Evolutionary conservation across 2,113 vertebrate genomes (phyloP).

Genomic region (Cyanistes caeruleus): DNA sequence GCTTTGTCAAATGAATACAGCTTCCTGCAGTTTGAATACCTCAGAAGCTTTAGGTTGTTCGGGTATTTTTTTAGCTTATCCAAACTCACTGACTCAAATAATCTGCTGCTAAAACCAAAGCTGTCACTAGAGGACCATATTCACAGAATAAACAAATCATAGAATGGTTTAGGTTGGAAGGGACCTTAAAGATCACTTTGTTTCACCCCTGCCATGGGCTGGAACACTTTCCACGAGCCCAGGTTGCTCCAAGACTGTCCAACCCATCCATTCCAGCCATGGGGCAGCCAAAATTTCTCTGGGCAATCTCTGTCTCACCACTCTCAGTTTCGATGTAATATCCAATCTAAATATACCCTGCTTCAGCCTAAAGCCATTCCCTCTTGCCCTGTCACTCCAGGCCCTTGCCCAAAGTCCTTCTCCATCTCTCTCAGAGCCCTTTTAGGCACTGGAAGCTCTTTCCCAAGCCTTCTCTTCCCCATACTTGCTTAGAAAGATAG

Average conservation of each 20-base stretch:
- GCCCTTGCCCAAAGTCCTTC: neutral
- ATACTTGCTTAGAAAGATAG: neutral
- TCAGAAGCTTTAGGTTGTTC: neutral
- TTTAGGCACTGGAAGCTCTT: neutral
- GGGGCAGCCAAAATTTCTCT: neutral
- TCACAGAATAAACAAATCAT: neutral
- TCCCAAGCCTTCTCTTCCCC: neutral
- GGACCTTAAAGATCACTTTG: rapidly evolving
- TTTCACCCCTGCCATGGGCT: neutral
- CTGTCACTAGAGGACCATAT: neutral
- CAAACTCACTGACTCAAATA: neutral
- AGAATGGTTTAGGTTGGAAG: neutral
- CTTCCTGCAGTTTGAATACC: neutral
- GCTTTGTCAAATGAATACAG: neutral
- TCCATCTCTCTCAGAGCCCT: neutral
- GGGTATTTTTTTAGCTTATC: neutral
- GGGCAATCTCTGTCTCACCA: neutral
- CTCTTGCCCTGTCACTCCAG: neutral
- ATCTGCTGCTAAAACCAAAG: neutral
- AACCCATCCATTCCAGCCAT: neutral
- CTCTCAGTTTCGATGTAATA: neutral
- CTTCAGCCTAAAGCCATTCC: neutral
- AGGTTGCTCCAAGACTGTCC: rapidly evolving
- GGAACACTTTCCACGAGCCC: neutral
- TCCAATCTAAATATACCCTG: neutral